Percentiles rank a stretch among this genome's conserved stretches.
These are phyloP conservation scores for Leptobrachium leishanense DNA, from an alignment of 2,113 vertebrate species.

Conservation along the genomic window DNA sequence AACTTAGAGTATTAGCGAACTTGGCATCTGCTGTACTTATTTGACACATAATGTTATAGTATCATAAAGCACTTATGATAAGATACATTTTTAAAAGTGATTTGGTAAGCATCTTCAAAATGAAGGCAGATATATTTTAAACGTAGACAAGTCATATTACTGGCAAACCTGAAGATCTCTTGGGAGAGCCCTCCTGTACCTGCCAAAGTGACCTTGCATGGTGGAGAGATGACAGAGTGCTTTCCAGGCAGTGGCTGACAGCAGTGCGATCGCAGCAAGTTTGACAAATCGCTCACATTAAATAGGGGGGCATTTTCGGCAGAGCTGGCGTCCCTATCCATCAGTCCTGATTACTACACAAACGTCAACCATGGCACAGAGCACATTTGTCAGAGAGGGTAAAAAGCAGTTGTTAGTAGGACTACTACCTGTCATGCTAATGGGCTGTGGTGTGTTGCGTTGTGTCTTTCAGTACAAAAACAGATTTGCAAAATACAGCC, in stretches of 20 bases:
- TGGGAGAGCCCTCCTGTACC: slow-evolving; percentile 61
- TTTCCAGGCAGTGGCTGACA: slow-evolving; percentile 69
- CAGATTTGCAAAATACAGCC: slow-evolving; percentile 55
- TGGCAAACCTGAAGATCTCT: slow-evolving; percentile 60
- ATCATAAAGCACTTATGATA: background rate
- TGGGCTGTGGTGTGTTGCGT: slow-evolving; percentile 62
- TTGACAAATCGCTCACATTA: slow-evolving; percentile 81
- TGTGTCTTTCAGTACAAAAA: slow-evolving; percentile 56
- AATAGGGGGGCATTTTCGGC: slow-evolving; percentile 77
- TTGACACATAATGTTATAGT: background rate
- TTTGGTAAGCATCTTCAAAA: slow-evolving; percentile 39
- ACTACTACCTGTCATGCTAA: slow-evolving; percentile 76
- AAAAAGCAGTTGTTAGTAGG: slow-evolving; percentile 81
- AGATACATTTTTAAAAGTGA: slow-evolving; percentile 1
- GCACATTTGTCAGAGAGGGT: slow-evolving; percentile 78
- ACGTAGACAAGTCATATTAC: slow-evolving; percentile 57
- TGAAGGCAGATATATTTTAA: slow-evolving; percentile 50
- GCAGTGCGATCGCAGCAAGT: slow-evolving; percentile 71
- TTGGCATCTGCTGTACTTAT: background rate
- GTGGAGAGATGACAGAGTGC: slow-evolving; percentile 76
- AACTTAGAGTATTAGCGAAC: background rate
- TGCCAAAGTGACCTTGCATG: slow-evolving; percentile 85
- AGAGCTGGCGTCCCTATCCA: slow-evolving; percentile 77
- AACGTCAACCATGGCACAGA: slow-evolving; percentile 73
- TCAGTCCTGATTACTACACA: slow-evolving; percentile 86